Evolutionary conservation across 2,888 invertebrate species (phyloP).

Genomic region (Pristionchus entomophagus): DNA sequence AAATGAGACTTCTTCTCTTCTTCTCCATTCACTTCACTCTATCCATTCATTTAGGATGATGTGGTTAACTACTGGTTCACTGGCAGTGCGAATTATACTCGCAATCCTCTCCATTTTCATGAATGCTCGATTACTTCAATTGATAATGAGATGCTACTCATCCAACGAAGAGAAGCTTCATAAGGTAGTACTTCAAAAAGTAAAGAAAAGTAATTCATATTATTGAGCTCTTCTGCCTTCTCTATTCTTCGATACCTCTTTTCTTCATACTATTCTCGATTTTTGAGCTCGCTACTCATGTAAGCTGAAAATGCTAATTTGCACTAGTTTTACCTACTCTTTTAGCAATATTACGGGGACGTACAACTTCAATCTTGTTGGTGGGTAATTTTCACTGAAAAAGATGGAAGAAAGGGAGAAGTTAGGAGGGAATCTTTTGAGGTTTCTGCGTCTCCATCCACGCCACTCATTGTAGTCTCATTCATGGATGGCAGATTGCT

Average conservation of each 20-base stretch:
- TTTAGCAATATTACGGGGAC: neutral
- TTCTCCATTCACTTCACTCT: neutral
- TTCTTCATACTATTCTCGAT: neutral
- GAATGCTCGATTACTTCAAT: neutral
- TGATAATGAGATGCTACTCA: neutral
- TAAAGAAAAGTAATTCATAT: neutral
- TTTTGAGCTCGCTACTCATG: neutral
- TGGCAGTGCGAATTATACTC: neutral
- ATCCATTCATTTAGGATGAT: neutral
- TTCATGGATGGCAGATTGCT: neutral
- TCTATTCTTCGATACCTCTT: neutral
- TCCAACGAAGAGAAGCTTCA: neutral
- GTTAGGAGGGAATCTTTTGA: no score
- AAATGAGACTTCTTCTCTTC: no score
- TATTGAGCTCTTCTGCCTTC: neutral
- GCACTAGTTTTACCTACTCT: neutral
- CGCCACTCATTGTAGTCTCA: neutral
- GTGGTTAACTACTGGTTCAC: neutral
- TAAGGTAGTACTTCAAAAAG: neutral
- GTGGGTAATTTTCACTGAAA: neutral
- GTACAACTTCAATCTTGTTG: neutral
- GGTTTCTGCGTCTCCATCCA: neutral
- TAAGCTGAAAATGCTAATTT: neutral
- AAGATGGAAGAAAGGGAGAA: no score
- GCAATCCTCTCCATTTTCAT: neutral